phyloP scores from a whole-genome alignment of 2,888 invertebrate genomes.

The Thymelicus lineola region DNA sequence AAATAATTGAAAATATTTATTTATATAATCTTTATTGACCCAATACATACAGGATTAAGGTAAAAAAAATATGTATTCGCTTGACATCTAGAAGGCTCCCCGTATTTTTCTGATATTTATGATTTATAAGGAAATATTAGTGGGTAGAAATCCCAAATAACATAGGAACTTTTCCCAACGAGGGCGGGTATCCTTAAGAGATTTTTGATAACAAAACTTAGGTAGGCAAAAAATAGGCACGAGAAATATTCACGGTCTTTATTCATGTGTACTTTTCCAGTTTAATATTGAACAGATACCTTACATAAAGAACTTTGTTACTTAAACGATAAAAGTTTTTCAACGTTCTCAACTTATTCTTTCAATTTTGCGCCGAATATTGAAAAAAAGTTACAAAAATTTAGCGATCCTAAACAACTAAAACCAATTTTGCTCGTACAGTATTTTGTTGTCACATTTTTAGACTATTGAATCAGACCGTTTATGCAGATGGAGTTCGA shows the following conservation, averaged over 20 bases:
- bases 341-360: slow-evolving; percentile 8
- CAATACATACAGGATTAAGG: too few species aligned
- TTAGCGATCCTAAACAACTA: slow-evolving; percentile 20
- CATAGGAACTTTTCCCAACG: too few species aligned
- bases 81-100: too few species aligned
- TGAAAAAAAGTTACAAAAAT: slow-evolving; percentile 15
- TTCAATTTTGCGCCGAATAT: slow-evolving; percentile 5
- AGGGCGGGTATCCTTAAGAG: neutral
- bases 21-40: too few species aligned
- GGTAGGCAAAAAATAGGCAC: too few species aligned
- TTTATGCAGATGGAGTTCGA: slow-evolving; percentile 74
- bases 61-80: too few species aligned
- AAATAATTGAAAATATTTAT: too few species aligned
- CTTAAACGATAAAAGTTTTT: slow-evolving; percentile 8
- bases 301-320: slow-evolving; percentile 5
- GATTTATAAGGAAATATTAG: too few species aligned
- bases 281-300: slow-evolving; percentile 7
- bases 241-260: neutral
- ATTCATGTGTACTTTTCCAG: neutral
- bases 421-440: slow-evolving; percentile 14
- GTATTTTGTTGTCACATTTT: slow-evolving; percentile 33
- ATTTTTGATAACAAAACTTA: neutral
- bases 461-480: slow-evolving; percentile 58
- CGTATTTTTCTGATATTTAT: too few species aligned
- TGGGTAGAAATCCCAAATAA: too few species aligned